Base-by-base conservation (phyloP, 2,888 invertebrate species). In the Latrodectus elegans region DNA sequence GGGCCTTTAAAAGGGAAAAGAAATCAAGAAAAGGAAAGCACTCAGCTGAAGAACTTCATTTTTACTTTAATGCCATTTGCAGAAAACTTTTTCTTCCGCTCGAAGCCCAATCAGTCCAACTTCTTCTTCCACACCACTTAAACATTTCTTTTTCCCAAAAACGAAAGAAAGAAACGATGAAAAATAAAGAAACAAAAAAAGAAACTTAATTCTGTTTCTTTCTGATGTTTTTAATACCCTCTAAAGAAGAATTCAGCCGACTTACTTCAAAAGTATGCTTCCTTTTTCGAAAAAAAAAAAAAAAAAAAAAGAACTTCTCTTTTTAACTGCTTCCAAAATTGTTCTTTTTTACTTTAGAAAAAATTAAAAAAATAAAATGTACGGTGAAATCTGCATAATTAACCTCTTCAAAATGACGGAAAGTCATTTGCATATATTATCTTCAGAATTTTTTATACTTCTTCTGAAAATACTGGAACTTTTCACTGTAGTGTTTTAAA, bases 331-430 rank as follows among this genome's bases (percentile, higher is more conserved):
- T 76, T 76, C 76, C 14, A 49, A 70, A 70, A 38, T 2, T 15
- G 4, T 22, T 70, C 12, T 49, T 22, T 9, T 38, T 49, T 15
- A 51, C 14, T 14, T 12, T 15, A 51, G 52, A 73, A 73, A 73
- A 73, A 52, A 10, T 60, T 60, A 12, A 4, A 55, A 55, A 26
- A 38, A n/a, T n/a, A n/a, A 51, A 65, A 49, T 65, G 38, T 38
- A 52, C n/a, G 52, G 22, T 60, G n/a, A 22, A 22, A 79, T 65
- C 68, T 84, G 70, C 84, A 75, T 85, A 75, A 79, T 79, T 85
- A 79, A 79, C 78, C 51, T 49, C n/a, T 65, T 51, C 12, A 70
- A 70, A 53, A 68, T 60, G 70, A n/a, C 17, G 22, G 60, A n/a
- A 68, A 79, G 26, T 52, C 55, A 70, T 85, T 79, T 79, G 60